These are phyloP conservation scores for Thaumatotibia leucotreta DNA, from an alignment of 1,140 invertebrate species.

Conservation along the genomic window DNA sequence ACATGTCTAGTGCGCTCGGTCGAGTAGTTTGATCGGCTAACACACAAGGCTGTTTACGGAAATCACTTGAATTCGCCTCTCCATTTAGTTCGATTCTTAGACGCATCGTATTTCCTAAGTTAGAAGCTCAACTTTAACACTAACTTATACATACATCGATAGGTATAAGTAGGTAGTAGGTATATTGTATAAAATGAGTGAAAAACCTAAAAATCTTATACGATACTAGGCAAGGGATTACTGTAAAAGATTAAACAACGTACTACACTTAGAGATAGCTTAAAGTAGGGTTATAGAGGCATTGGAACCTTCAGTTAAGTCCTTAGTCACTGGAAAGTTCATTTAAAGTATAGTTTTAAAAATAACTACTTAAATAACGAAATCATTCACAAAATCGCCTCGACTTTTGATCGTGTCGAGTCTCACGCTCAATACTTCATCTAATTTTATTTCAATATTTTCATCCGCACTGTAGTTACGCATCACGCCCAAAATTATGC, in stretches of 20 bases:
- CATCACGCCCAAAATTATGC: conserved; percentile 7
- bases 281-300: conserved; percentile 53
- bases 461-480: conserved; percentile 1
- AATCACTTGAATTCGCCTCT: not conserved
- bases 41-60: not conserved
- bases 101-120: conserved; percentile 32
- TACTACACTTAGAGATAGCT: conserved; percentile 72
- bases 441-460: not conserved
- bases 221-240: conserved; percentile 66
- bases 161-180: conserved; percentile 51
- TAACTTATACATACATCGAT: conserved; percentile 64
- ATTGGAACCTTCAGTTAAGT: conserved; percentile 21
- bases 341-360: not conserved
- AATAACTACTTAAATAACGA: not conserved
- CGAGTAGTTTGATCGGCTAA: not conserved
- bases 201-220: conserved; percentile 70
- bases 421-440: not conserved
- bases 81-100: not conserved
- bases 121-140: conserved; percentile 61
- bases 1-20: not conserved
- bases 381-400: not conserved
- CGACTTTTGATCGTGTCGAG: not conserved
- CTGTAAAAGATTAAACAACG: conserved; percentile 62
- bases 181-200: conserved; percentile 75
- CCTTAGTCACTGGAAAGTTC: conserved; percentile 4